Evolutionary conservation across 1,140 invertebrate species (phyloP).

Genomic region (Belonocnema kinseyi): DNA sequence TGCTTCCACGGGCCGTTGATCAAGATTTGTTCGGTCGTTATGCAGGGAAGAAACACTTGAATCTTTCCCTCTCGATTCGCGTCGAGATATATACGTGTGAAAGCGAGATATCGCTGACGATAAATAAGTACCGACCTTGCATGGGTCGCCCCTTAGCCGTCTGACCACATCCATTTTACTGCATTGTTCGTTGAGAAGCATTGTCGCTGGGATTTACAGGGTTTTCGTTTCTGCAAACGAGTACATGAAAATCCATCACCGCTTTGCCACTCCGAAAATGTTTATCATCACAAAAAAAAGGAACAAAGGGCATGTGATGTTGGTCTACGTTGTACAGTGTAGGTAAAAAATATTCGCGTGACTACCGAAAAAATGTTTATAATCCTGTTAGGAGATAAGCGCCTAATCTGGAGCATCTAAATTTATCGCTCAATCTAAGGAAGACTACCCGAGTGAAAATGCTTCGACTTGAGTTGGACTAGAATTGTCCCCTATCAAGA

Average conservation of each 20-base stretch:
- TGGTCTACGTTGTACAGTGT: too few relatives aligned
- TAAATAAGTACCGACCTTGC: conserved; percentile 27
- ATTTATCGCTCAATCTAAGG: too few relatives aligned
- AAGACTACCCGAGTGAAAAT: too few relatives aligned
- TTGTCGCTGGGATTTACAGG: conserved; percentile 14
- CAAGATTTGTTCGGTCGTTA: conserved; percentile 35
- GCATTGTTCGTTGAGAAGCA: conserved; percentile 10
- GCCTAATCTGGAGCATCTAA: too few relatives aligned
- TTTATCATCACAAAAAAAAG: not conserved
- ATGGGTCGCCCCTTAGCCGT: conserved; percentile 20
- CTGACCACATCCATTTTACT: conserved; percentile 5
- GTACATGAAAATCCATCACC: not conserved
- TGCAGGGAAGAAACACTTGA: conserved; percentile 2
- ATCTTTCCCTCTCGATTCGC: conserved; percentile 30
- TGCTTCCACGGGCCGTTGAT: conserved; percentile 33
- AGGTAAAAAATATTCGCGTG: too few relatives aligned
- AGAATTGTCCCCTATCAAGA: too few relatives aligned
- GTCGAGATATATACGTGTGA: conserved; percentile 18
- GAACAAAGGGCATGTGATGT: too few relatives aligned
- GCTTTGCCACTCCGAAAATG: not conserved
- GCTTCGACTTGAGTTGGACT: too few relatives aligned
- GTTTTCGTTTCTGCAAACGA: not conserved
- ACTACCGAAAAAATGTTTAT: too few relatives aligned
- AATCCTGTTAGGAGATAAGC: too few relatives aligned
- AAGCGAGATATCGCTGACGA: conserved; percentile 23